Conservation (phyloP, 2,797 vertebrate genomes). For the Pangasius larnaudii region DNA sequence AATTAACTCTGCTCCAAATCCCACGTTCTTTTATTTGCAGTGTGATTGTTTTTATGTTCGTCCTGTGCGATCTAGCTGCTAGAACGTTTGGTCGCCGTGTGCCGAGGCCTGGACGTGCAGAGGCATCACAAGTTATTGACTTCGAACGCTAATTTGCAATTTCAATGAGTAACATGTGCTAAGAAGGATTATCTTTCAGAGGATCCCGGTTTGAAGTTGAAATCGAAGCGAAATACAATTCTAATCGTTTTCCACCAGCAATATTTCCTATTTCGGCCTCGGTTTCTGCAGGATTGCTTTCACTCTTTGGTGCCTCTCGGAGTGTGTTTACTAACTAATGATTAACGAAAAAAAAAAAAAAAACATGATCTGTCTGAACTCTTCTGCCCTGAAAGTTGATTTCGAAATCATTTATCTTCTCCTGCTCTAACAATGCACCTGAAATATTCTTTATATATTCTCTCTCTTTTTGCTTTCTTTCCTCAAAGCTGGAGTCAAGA, state of each 20-base stretch:
- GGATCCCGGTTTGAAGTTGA: neutral
- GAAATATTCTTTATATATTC: neutral
- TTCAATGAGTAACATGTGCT: slow-evolving; percentile 3
- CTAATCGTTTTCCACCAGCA: neutral
- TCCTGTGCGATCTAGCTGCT: slow-evolving; percentile 12
- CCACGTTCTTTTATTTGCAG: slow-evolving; percentile 1
- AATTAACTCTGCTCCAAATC: neutral
- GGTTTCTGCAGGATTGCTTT: neutral
- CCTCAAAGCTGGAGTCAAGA: slow-evolving; percentile 13
- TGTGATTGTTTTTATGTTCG: slow-evolving; percentile 29
- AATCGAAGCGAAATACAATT: neutral
- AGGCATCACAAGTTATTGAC: slow-evolving; percentile 9
- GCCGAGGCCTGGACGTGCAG: neutral
- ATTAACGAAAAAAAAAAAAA: slow-evolving; percentile 46
- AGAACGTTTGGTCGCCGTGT: neutral
- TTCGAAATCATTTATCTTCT: neutral
- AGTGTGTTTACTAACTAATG: slow-evolving; percentile 45
- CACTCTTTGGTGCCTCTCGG: neutral
- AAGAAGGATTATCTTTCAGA: neutral
- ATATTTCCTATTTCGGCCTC: neutral
- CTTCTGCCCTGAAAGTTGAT: slow-evolving; percentile 13
- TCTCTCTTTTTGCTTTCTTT: neutral
- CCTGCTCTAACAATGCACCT: slow-evolving; percentile 2
- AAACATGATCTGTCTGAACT: slow-evolving; percentile 1
- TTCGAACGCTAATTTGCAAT: neutral